Evolutionary conservation across 2,888 invertebrate species (phyloP), one percentile per base, ranked within the genome.

Genomic region (Lordiphosa andalusiaca): DNA sequence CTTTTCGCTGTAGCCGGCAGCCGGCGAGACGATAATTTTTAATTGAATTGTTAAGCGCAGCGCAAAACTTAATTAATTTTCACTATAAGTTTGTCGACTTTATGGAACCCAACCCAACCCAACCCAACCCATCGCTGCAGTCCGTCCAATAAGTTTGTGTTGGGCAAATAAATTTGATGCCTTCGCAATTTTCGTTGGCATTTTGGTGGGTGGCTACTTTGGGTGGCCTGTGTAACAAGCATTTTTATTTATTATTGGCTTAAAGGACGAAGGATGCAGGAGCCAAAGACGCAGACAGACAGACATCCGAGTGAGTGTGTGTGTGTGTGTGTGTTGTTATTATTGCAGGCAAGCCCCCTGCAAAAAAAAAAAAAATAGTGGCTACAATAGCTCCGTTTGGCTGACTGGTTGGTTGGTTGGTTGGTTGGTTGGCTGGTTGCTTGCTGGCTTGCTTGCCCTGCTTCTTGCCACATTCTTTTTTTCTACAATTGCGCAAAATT

Each of bases 401-500:
- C 23, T 53, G 49, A 53, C 42, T 52, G 54, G 48, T 53, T 33
- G 30, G 35, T 39, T 53, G 53, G 52, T 54, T 47, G 25, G 41
- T 38, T n/a, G n/a, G n/a, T 61, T 66, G 72, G 53, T 19, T 53
- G 49, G 51, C 42, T 52, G 54, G 48, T 53, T 33, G 30, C 23
- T 39, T 53, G 53, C 49, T 54, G 41, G 25, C 38, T 38, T 55
- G 41, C 16, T 30, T 46, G 40, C 57, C 52, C 41, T 33, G 63
- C 60, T 72, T 67, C 64, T 70, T 64, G 73, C 76, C 76, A 73
- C 74, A 73, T 60, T 71, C 66, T 60, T 60, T 71, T 72, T 73
- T 53, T 84, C 80, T 80, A 83, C 84, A 82, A 86, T 84, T 84
- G 86, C 80, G 85, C 77, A 83, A 84, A 86, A 86, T 84, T 86